These are phyloP conservation scores for Platanista minor DNA, from an alignment of 2,113 vertebrate genomes.

Conservation along the genomic window DNA sequence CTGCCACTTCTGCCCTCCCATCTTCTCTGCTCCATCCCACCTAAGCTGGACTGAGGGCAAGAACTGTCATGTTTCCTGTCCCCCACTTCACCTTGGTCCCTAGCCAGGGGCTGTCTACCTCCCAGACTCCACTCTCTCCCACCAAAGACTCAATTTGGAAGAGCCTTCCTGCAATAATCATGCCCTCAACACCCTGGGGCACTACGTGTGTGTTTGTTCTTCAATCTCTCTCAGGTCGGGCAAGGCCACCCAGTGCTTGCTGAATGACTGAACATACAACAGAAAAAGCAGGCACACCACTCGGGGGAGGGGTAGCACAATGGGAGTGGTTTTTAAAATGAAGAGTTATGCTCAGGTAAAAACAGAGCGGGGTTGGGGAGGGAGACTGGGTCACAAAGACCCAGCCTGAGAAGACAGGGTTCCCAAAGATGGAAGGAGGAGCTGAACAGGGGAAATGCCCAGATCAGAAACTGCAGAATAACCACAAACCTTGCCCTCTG, in stretches of 20 bases:
- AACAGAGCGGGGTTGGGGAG: background rate
- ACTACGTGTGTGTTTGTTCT: background rate
- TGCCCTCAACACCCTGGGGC: background rate
- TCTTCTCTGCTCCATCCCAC: background rate
- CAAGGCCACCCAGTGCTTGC: background rate
- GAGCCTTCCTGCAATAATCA: background rate
- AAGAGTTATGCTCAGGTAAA: background rate
- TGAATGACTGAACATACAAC: background rate
- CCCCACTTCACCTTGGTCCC: background rate
- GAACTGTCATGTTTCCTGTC: background rate
- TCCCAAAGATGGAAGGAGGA: constrained; percentile 9
- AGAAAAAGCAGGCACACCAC: background rate
- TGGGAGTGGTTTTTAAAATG: background rate
- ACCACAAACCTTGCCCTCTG: constrained; percentile 34
- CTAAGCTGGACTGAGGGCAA: background rate
- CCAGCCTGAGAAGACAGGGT: background rate
- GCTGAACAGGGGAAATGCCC: constrained; percentile 29
- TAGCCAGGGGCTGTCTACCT: background rate
- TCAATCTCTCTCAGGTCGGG: background rate
- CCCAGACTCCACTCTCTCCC: background rate
- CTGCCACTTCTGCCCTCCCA: background rate
- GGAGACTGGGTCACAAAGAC: background rate
- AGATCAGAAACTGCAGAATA: background rate
- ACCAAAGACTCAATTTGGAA: background rate
- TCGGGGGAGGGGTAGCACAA: background rate